These are phyloP conservation scores for Heliconius eleuchia DNA, from an alignment of 1,140 invertebrate genomes.

Conservation along the genomic window DNA sequence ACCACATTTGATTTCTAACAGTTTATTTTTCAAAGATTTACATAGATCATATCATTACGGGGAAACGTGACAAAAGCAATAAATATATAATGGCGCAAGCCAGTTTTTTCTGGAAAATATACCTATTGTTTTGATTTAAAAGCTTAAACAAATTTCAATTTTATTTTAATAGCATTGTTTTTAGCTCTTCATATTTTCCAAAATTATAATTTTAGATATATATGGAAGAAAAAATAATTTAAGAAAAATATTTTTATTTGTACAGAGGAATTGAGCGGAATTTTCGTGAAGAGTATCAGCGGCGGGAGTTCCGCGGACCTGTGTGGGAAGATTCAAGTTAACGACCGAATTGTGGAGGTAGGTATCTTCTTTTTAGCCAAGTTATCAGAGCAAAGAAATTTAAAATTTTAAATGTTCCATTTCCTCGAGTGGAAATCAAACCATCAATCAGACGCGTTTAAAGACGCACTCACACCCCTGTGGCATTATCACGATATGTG, in stretches of 20 bases:
- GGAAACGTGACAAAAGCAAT: too few species aligned
- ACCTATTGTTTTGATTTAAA: too few species aligned
- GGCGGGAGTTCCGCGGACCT: constrained; percentile 95
- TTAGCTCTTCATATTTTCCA: background rate
- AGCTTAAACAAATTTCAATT: background rate
- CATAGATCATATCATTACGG: too few species aligned
- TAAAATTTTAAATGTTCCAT: background rate
- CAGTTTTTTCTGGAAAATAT: too few species aligned
- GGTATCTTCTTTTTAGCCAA: background rate
- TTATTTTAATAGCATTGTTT: background rate
- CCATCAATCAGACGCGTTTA: too few species aligned
- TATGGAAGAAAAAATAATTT: background rate
- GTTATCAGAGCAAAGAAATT: too few species aligned
- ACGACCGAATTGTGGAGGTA: constrained; percentile 94
- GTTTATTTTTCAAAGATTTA: too few species aligned
- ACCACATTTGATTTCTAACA: too few species aligned
- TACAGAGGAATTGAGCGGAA: constrained; percentile 95
- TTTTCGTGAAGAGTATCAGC: constrained; percentile 98
- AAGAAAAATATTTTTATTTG: background rate
- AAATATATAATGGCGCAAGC: too few species aligned
- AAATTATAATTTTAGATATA: background rate
- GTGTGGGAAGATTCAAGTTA: constrained; percentile 93
- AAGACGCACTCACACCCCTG: too few species aligned
- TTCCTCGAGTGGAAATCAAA: background rate
- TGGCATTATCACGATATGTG: too few species aligned